phyloP scores from a whole-genome alignment of 2,113 vertebrate species.

The Sinocyclocheilus grahami region DNA sequence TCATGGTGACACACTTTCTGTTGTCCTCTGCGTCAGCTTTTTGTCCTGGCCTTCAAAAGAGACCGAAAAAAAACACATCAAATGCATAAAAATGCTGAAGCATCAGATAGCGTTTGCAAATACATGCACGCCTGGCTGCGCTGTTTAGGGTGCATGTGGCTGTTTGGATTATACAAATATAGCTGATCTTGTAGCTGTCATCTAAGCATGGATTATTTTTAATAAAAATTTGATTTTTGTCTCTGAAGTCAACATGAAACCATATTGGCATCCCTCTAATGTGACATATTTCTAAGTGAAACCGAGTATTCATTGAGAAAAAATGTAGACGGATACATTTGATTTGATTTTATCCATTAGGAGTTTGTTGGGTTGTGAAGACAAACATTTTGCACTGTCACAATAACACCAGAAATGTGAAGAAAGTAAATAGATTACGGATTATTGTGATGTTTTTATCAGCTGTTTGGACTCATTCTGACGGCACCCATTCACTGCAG shows the following conservation, averaged over 20 bases:
- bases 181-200: not conserved
- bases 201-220: not conserved
- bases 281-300: not conserved
- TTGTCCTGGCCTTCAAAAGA: slow-evolving; percentile 38
- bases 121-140: slow-evolving; percentile 42
- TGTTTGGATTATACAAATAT: slow-evolving; percentile 8
- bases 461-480: too few relatives aligned
- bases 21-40: slow-evolving; percentile 49
- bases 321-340: too few relatives aligned
- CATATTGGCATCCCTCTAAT: not conserved
- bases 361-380: too few relatives aligned
- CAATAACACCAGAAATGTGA: too few relatives aligned
- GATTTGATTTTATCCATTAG: too few relatives aligned
- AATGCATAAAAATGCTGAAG: slow-evolving; percentile 39
- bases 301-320: too few relatives aligned
- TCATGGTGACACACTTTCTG: not conserved
- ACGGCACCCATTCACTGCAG: too few relatives aligned
- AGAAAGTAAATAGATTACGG: too few relatives aligned
- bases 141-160: not conserved
- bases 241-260: not conserved
- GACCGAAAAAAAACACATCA: slow-evolving; percentile 11
- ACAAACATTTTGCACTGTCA: too few relatives aligned
- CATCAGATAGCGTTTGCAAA: slow-evolving; percentile 57
- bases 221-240: not conserved
- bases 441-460: too few relatives aligned